Conservation (phyloP, 2,888 invertebrate genomes). For the Notodonta dromedarius region DNA sequence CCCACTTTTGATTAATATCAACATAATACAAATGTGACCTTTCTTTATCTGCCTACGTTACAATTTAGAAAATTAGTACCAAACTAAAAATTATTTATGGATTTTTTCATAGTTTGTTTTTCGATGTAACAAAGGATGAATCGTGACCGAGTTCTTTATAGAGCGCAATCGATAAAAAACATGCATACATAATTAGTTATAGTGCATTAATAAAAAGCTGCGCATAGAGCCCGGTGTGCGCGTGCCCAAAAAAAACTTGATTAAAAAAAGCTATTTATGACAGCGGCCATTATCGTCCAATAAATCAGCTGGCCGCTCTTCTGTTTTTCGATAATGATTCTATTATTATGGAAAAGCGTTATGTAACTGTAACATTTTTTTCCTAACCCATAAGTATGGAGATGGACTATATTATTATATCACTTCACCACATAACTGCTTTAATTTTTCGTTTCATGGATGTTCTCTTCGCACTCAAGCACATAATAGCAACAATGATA, state of each 20-base stretch:
- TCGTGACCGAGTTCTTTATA: conserved; percentile 40
- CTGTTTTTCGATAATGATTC: conserved; percentile 85
- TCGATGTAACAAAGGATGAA: conserved; percentile 61
- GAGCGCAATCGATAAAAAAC: conserved; percentile 41
- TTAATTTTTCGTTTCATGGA: too few species aligned
- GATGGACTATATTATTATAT: conserved; percentile 26
- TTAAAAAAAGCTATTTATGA: conserved; percentile 83
- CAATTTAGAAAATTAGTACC: not conserved
- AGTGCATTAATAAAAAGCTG: conserved; percentile 69
- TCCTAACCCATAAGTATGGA: conserved; percentile 54
- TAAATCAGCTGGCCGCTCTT: conserved; percentile 85
- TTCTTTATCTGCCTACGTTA: too few species aligned
- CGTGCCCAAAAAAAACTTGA: conserved; percentile 69
- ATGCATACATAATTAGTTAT: conserved; percentile 69
- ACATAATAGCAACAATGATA: too few species aligned
- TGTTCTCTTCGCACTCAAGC: too few species aligned
- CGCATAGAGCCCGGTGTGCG: conserved; percentile 64
- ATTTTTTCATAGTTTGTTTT: conserved; percentile 27
- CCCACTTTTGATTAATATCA: too few species aligned
- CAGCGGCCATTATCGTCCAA: conserved; percentile 83
- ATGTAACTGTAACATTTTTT: conserved; percentile 83
- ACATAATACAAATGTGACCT: too few species aligned
- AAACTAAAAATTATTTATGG: not conserved
- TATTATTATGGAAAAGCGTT: conserved; percentile 85
- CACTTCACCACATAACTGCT: too few species aligned